Evolutionary conservation across 2,113 vertebrate species (phyloP).

Genomic region (Noctilio leporinus): DNA sequence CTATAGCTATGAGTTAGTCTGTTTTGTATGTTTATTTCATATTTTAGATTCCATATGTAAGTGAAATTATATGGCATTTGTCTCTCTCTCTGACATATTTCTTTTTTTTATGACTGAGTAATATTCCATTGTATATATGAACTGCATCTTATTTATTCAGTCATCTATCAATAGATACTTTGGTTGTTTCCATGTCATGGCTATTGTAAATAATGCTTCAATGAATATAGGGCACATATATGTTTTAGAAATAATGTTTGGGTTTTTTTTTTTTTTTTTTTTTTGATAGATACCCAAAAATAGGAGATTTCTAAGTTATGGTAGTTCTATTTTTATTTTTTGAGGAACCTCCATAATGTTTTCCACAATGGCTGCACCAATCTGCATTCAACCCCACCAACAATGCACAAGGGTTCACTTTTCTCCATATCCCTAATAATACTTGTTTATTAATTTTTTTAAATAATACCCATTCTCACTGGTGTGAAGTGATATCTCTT

Average conservation of each 20-base stretch:
- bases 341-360: background rate
- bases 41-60: background rate
- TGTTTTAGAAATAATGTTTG: background rate
- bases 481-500: background rate
- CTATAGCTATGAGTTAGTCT: background rate
- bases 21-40: background rate
- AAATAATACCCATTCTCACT: background rate
- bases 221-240: background rate
- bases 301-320: background rate
- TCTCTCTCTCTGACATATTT: background rate
- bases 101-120: background rate
- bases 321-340: background rate
- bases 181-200: background rate
- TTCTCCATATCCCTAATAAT: too few relatives aligned
- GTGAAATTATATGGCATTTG: background rate
- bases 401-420: background rate
- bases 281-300: background rate
- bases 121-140: background rate
- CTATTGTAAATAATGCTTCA: background rate
- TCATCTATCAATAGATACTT: background rate
- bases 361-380: background rate
- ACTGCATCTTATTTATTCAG: background rate
- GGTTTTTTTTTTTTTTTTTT: background rate
- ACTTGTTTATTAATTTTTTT: background rate
- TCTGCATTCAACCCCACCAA: background rate